A percentile compares a stretch with the other conserved stretches of the same genome.
Conservation (phyloP, 1,140 invertebrate genomes). For the Heliconius eleuchia region DNA sequence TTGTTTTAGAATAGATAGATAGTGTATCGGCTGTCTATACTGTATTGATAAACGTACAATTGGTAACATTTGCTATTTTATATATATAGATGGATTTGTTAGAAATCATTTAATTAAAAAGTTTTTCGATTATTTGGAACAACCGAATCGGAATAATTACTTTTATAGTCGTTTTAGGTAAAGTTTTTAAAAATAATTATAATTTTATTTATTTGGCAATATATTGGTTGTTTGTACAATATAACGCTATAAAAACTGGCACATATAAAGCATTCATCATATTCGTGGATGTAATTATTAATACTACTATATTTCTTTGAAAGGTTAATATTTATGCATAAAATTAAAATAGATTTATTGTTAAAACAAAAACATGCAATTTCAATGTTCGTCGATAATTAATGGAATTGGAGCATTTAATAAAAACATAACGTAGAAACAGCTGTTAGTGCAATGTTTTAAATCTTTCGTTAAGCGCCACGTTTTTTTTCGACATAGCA, state of each 20-base stretch:
- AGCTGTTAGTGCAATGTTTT: too few species aligned
- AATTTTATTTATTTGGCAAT: background rate
- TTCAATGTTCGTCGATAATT: constrained; percentile 4
- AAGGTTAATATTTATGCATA: constrained; percentile 8
- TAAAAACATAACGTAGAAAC: background rate
- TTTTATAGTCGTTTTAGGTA: background rate
- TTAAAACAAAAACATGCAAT: background rate
- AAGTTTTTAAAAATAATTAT: background rate
- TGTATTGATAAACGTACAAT: background rate
- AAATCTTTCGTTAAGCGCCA: too few species aligned
- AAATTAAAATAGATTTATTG: background rate
- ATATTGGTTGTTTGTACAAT: background rate
- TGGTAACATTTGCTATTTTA: background rate
- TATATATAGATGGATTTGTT: too few species aligned
- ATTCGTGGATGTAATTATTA: background rate
- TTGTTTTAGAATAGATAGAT: constrained; percentile 3
- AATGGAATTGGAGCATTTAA: background rate
- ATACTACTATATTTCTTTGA: constrained; percentile 4
- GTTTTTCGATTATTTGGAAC: too few species aligned
- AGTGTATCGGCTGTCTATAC: background rate
- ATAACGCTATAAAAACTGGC: background rate
- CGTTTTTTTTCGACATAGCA: too few species aligned
- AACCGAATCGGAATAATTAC: too few species aligned
- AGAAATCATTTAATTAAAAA: too few species aligned
- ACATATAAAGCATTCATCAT: background rate